phyloP scores from a whole-genome alignment of 2,888 invertebrate species.

The Agrotis exclamationis region DNA sequence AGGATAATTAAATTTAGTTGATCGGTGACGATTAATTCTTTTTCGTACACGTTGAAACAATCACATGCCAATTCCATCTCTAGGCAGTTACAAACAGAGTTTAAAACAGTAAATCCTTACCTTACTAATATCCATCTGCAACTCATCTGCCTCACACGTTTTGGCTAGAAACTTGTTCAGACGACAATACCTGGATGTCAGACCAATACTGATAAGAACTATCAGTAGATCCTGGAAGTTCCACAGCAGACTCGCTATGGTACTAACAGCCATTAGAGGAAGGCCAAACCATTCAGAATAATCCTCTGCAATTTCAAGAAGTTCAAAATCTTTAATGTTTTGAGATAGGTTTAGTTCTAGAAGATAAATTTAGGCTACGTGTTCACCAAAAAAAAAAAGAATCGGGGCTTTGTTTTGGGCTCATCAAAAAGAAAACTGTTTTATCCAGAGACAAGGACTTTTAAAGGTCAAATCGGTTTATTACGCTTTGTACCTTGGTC shows the following conservation, averaged over 20 bases:
- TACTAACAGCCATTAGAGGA: constrained; percentile 85
- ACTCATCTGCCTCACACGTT: constrained; percentile 66
- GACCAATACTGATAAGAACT: constrained; percentile 92
- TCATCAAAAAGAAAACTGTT: not conserved
- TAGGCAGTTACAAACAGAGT: not conserved
- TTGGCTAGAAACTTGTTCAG: constrained; percentile 86
- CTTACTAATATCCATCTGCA: constrained; percentile 53
- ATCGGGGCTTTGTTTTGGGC: not conserved
- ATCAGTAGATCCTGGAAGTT: constrained; percentile 93
- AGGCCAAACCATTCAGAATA: constrained; percentile 75
- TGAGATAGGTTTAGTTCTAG: not conserved
- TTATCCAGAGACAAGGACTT: too few species aligned
- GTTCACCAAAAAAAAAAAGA: not conserved
- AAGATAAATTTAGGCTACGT: not conserved
- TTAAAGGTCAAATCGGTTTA: too few species aligned
- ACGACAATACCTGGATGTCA: constrained; percentile 92
- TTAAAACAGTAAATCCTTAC: constrained; percentile 52
- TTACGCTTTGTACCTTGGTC: too few species aligned
- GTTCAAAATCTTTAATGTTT: not conserved
- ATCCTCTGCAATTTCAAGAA: constrained; percentile 71
- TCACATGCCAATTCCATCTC: too few species aligned
- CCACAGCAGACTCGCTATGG: constrained; percentile 92
- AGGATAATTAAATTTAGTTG: too few species aligned
- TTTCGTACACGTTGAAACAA: too few species aligned
- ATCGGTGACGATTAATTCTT: too few species aligned